These are phyloP conservation scores for Thera britannica DNA, from an alignment of 2,888 invertebrate species.

Conservation along the genomic window DNA sequence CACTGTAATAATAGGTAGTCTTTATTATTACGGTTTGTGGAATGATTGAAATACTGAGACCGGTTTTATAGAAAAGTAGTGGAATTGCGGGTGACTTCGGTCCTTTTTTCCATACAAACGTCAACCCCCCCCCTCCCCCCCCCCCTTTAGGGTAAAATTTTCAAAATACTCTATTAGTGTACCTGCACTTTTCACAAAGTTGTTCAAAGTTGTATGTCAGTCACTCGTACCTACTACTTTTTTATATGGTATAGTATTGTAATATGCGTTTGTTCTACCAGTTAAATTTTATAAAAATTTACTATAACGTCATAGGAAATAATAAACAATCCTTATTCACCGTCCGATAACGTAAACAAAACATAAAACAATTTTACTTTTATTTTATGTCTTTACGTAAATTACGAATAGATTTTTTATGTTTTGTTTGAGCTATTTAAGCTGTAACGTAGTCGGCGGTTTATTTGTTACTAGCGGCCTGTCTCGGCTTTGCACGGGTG, in stretches of 20 bases:
- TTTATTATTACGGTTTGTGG: background rate
- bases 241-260: no score
- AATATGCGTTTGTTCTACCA: no score
- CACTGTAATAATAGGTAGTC: conserved; percentile 1
- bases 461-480: background rate
- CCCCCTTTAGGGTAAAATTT: no score
- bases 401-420: conserved; percentile 29
- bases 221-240: no score
- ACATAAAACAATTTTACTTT: conserved; percentile 26
- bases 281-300: no score
- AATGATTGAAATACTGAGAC: background rate
- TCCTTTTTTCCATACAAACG: no score
- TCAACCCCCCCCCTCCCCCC: no score
- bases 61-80: background rate
- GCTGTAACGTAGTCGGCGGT: background rate
- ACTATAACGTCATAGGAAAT: conserved; percentile 13
- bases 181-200: no score
- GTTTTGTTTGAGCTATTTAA: conserved; percentile 19
- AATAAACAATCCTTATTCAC: conserved; percentile 28
- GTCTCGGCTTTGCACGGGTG: no score
- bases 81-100: background rate
- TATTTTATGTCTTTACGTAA: conserved; percentile 28
- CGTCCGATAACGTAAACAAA: conserved; percentile 32
- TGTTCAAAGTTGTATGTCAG: no score
- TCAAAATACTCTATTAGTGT: no score